A percentile compares a stretch with the other conserved stretches of the same genome.
Conservation (phyloP, 2,113 vertebrate genomes). For the Dromas ardeola region DNA sequence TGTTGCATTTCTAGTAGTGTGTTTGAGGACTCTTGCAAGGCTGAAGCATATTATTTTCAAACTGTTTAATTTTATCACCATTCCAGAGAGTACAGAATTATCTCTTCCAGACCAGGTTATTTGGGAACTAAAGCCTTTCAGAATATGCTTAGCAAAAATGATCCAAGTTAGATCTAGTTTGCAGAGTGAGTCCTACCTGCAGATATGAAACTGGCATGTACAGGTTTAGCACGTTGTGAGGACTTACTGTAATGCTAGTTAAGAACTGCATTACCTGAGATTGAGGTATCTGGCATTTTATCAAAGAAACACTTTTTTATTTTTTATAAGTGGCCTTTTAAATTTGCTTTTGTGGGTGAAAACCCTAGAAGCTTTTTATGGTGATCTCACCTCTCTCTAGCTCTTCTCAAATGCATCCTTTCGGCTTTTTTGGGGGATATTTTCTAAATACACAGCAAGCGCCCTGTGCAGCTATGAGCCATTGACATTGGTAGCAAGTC, state of each 20-base stretch:
- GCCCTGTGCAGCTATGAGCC: not conserved
- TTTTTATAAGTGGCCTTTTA: not conserved
- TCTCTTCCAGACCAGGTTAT: not conserved
- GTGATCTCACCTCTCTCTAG: not conserved
- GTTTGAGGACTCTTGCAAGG: not conserved
- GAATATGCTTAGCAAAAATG: not conserved
- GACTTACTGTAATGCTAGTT: not conserved
- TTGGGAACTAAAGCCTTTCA: not conserved
- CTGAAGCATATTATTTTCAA: not conserved
- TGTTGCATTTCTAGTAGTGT: not conserved
- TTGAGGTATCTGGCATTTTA: not conserved
- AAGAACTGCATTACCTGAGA: not conserved
- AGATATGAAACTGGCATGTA: not conserved
- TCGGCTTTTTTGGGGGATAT: not conserved
- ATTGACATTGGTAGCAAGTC: not conserved
- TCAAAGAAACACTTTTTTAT: not conserved
- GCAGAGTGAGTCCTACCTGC: not conserved
- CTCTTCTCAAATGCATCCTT: not conserved
- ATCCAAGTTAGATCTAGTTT: not conserved
- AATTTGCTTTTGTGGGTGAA: not conserved
- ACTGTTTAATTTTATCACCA: not conserved
- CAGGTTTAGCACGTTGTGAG: not conserved
- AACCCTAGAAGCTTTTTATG: not conserved
- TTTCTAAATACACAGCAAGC: not conserved
- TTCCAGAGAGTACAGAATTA: not conserved